Evolutionary conservation across 2,888 invertebrate species (phyloP), one percentile per base, ranked within the genome.

Genomic region (Chymomyza fuscimana): DNA sequence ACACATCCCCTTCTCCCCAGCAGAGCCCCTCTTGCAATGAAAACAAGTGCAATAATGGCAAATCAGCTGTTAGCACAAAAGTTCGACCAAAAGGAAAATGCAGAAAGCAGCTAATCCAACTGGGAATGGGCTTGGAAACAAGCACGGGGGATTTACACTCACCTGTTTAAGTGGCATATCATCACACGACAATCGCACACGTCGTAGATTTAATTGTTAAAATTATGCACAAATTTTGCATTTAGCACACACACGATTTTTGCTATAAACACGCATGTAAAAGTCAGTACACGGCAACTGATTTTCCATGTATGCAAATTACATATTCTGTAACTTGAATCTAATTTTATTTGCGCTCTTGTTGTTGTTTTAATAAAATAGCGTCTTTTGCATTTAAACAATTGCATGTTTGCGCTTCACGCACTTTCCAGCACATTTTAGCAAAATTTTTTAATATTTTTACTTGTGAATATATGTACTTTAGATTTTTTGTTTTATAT

Each of bases 91-190:
- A 54, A 54, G 54, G 19, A 19, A 46, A 10, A 46, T 12, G 40
- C 12, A 12, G 40, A 12, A 46, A 46, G 12, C 54, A 54, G 54
- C 22, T 19, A 54, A 54, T 22, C 54, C 54, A 16, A 16, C 54
- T 46, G 40, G 40, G 40, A 12, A 46, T 12, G 40, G 40, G 36
- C 36, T 9, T 36, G 6, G 40, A 19, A 40, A 25, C 25, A 25
- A 4, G n/a, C 56, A 56, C 59, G 56, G 52, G 52, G 54, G 10
- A 29, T 58, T 63, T 19, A 50, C 56, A 83, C 89, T 90, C 85
- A 90, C 90, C 90, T 90, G 90, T 90, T 90, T 90, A 90, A 90
- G 88, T 90, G 89, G 90, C 90, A 90, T 90, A 90, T 90, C 90
- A 90, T 90, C 89, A 90, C 90, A 90, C 90, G 89, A 88, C 88